phyloP scores from a whole-genome alignment of 2,888 invertebrate species.

The Drosophila planitibia region DNA sequence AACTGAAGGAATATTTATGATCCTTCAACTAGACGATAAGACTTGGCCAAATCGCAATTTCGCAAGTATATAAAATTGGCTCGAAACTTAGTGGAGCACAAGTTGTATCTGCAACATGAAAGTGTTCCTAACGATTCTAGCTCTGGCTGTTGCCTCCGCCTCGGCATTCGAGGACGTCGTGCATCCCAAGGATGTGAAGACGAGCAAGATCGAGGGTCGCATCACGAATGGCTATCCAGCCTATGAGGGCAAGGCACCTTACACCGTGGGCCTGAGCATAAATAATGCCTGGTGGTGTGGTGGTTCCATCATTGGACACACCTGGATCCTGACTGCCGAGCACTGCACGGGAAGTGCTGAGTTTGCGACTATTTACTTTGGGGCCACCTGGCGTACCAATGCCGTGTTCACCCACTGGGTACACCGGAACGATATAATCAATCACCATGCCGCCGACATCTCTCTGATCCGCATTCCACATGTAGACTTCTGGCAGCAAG shows the following conservation, averaged over 20 bases:
- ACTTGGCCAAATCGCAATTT: background rate
- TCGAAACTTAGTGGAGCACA: background rate
- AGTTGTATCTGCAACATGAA: slow-evolving; percentile 57
- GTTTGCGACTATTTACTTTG: slow-evolving; percentile 61
- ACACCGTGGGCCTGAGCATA: slow-evolving; percentile 75
- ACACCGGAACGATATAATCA: slow-evolving; percentile 44
- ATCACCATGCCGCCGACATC: slow-evolving; percentile 57
- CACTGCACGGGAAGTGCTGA: slow-evolving; percentile 67
- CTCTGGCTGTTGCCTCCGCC: slow-evolving; percentile 54
- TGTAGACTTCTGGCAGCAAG: slow-evolving; percentile 61
- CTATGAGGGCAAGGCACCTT: slow-evolving; percentile 68
- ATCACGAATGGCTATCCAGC: slow-evolving; percentile 70
- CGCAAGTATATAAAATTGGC: slow-evolving; percentile 26
- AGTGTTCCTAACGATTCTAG: slow-evolving; percentile 52
- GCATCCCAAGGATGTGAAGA: slow-evolving; percentile 49
- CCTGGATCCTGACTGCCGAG: slow-evolving; percentile 78
- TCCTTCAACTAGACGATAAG: slow-evolving; percentile 15
- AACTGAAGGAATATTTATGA: slow-evolving; percentile 31
- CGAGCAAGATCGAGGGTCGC: slow-evolving; percentile 49
- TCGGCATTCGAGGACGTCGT: slow-evolving; percentile 20
- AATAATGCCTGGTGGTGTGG: slow-evolving; percentile 75
- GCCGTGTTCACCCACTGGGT: slow-evolving; percentile 63
- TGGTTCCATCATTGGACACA: slow-evolving; percentile 74
- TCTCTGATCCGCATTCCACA: slow-evolving; percentile 66
- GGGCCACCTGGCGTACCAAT: slow-evolving; percentile 61